These are phyloP conservation scores for Rhingia campestris DNA, from an alignment of 2,888 invertebrate genomes.

Conservation along the genomic window DNA sequence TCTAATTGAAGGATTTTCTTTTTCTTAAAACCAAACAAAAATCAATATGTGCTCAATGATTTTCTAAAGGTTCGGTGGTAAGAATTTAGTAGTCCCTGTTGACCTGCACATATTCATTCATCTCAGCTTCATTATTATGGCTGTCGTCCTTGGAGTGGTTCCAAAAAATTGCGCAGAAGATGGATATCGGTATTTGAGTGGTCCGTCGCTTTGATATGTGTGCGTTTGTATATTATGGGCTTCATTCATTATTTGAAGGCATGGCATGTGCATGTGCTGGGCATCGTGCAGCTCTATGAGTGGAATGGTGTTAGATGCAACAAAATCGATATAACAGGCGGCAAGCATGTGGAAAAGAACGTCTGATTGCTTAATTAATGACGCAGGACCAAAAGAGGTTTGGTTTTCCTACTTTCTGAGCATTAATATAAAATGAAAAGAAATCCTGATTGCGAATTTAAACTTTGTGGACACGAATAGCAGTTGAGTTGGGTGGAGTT, in stretches of 20 bases:
- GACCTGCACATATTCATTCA: slow-evolving; percentile 16
- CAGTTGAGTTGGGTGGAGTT: too few species aligned
- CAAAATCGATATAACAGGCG: slow-evolving; percentile 27
- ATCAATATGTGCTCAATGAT: slow-evolving; percentile 19
- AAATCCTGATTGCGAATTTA: background rate
- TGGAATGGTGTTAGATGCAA: background rate
- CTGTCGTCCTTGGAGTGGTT: slow-evolving; percentile 10
- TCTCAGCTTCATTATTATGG: background rate
- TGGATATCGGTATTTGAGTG: slow-evolving; percentile 4
- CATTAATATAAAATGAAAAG: slow-evolving; percentile 5
- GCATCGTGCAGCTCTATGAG: slow-evolving; percentile 3
- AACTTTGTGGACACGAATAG: too few species aligned
- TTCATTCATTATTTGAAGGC: slow-evolving; percentile 53
- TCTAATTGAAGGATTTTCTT: background rate
- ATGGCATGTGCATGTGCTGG: background rate
- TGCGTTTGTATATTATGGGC: background rate
- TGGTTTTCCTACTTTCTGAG: background rate
- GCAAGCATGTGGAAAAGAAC: background rate
- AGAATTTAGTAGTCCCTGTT: background rate
- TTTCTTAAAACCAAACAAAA: background rate
- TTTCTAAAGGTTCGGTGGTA: background rate
- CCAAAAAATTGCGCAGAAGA: slow-evolving; percentile 32
- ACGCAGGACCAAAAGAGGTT: background rate
- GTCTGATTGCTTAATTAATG: slow-evolving; percentile 24
- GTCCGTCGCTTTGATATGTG: background rate